Base-by-base conservation (phyloP, 2,113 vertebrate genomes). In the zebrafish (Danio rerio) region DNA sequence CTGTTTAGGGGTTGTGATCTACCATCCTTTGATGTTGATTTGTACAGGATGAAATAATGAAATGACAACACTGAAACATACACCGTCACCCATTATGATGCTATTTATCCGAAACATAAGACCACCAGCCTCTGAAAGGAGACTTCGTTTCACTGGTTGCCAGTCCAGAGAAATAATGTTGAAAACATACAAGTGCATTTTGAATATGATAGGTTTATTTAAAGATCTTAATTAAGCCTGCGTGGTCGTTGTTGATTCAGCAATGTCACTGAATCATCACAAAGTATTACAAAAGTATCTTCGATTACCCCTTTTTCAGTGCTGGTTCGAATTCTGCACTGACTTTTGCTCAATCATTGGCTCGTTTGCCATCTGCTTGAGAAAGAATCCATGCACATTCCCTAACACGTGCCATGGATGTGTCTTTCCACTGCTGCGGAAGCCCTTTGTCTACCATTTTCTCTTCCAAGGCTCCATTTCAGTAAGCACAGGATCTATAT, bases 81-180 rank as follows among this genome's bases (percentile, higher is more conserved):
- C 21, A 40, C 70, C 21, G 6, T 55, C 15, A 68, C 16, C 63
- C 63, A 69, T 69, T 69, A 66, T 66, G 40, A 66, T 43, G 6
- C 63, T 66, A 63, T 11, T 63, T 11, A 63, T 5, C 13, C 21
- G 21, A 40, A 63, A 63, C 61, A 6, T 63, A 63, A 63, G 21
- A 63, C 10, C 21, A 16, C 45, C 81, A 63, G 88, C 56, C 76
- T 62, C 84, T 56, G 65, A 78, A 73, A 53, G 69, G 81, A 72
- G 62, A 86, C 62, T 81, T 66, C n/a, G n/a, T 87, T 88, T n/a
- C n/a, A n/a, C n/a, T n/a, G n/a, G n/a, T n/a, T 77, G 74, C 82
- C 63, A 62, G 87, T 85, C 47, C 84, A 85, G 69, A 89, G 85
- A 45, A 82, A 74, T 85, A 53, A 88, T 72, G 86, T 50, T 20